A percentile compares a stretch with the other conserved stretches of the same genome.
phyloP scores from a whole-genome alignment of 2,113 vertebrate species.

The Gymnogyps californianus region DNA sequence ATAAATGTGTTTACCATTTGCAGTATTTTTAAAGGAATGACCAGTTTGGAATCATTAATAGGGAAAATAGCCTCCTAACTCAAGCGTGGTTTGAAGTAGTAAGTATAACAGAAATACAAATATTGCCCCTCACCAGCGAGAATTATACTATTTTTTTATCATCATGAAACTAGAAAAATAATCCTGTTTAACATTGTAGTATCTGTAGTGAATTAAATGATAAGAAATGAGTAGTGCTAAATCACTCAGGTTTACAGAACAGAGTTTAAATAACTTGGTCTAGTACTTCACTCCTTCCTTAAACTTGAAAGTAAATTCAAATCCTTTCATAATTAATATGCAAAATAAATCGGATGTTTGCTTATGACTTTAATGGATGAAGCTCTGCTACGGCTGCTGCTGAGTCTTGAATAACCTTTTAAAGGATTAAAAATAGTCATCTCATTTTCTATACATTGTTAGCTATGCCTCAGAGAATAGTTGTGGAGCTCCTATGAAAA shows the following conservation, averaged over 20 bases:
- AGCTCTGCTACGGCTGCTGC: background rate
- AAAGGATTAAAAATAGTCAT: background rate
- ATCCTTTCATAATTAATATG: background rate
- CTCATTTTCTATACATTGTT: background rate
- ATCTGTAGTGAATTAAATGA: background rate
- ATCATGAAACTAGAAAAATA: background rate
- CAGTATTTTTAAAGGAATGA: background rate
- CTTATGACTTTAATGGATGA: background rate
- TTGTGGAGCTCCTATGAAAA: background rate
- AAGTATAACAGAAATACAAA: background rate
- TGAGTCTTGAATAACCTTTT: background rate
- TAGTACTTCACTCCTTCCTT: background rate
- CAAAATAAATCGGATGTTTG: background rate
- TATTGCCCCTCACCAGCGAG: background rate
- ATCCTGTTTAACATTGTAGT: background rate
- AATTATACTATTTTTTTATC: background rate
- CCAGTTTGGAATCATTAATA: background rate
- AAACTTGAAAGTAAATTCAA: background rate
- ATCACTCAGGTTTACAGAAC: background rate
- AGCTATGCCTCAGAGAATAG: background rate
- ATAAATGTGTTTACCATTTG: background rate
- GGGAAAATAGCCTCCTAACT: background rate
- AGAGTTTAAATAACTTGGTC: background rate
- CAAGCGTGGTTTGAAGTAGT: background rate
- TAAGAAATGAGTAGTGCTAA: background rate